phyloP scores from a whole-genome alignment of 2,888 invertebrate species.

The Mallateleia sp. region DNA sequence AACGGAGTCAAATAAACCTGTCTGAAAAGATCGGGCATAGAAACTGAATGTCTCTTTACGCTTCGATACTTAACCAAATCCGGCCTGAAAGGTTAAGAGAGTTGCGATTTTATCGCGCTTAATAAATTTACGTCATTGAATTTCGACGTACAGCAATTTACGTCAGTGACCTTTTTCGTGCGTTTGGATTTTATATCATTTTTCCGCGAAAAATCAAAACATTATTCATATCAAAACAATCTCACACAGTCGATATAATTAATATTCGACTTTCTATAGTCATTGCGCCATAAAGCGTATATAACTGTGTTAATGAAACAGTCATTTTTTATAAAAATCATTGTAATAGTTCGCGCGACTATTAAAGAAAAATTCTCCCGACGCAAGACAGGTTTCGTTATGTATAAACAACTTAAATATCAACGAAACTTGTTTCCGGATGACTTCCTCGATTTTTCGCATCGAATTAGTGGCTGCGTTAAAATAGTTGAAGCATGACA shows the following conservation, averaged over 20 bases:
- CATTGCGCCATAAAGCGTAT: conserved; percentile 41
- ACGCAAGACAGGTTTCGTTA: conserved; percentile 59
- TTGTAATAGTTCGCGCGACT: conserved; percentile 22
- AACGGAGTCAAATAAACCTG: conserved; percentile 43
- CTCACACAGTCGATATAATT: conserved; percentile 51
- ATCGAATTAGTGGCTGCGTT: conserved; percentile 57
- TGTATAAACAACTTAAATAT: conserved; percentile 64
- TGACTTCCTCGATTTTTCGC: conserved; percentile 63
- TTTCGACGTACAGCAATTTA: conserved; percentile 27
- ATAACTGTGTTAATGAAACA: conserved; percentile 49
- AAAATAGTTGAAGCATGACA: conserved; percentile 53
- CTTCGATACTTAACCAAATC: conserved; percentile 59
- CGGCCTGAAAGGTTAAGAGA: conserved; percentile 63
- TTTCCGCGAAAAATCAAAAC: conserved; percentile 31
- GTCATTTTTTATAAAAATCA: conserved; percentile 43
- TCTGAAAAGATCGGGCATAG: conserved; percentile 21
- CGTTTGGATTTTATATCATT: conserved; percentile 38
- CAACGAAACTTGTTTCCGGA: conserved; percentile 64
- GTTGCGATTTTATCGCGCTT: conserved; percentile 56
- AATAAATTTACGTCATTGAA: conserved; percentile 65
- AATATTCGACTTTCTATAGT: conserved; percentile 51
- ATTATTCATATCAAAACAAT: conserved; percentile 25
- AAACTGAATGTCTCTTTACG: conserved; percentile 62
- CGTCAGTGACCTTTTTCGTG: conserved; percentile 15
- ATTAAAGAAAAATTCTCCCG: conserved; percentile 40